Conservation (phyloP, 2,797 vertebrate species). For the Rhynchotus rufescens region DNA sequence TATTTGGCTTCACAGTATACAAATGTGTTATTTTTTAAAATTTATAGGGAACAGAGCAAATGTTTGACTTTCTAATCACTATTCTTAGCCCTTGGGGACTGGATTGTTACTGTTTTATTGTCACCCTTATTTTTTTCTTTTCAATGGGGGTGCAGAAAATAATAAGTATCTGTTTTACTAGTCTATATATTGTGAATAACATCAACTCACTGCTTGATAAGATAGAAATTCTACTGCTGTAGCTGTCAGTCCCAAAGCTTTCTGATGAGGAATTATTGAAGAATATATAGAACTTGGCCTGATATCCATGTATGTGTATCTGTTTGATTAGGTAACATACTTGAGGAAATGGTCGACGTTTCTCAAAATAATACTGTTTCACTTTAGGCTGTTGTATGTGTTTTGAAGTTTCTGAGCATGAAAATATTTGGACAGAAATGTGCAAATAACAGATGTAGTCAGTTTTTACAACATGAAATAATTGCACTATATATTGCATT, state of each 20-base stretch:
- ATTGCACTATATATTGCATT: neutral
- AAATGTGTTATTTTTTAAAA: neutral
- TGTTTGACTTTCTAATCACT: neutral
- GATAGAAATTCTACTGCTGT: neutral
- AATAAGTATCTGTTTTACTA: neutral
- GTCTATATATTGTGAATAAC: neutral
- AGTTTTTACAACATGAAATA: neutral
- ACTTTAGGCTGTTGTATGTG: neutral
- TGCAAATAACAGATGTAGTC: neutral
- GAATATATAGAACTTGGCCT: neutral
- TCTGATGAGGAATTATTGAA: neutral
- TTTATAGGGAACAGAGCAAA: neutral
- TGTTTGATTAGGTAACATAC: neutral
- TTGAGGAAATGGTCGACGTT: neutral
- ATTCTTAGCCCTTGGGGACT: neutral
- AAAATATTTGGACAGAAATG: neutral
- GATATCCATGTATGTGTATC: neutral
- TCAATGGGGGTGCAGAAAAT: neutral
- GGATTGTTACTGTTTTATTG: neutral
- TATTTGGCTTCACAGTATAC: neutral
- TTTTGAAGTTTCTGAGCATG: neutral
- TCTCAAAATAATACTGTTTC: neutral
- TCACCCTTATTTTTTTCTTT: neutral
- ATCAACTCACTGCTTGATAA: neutral
- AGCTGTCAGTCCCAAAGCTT: neutral